Evolutionary conservation across 2,888 invertebrate genomes (phyloP).

Genomic region (Melipona beecheii): DNA sequence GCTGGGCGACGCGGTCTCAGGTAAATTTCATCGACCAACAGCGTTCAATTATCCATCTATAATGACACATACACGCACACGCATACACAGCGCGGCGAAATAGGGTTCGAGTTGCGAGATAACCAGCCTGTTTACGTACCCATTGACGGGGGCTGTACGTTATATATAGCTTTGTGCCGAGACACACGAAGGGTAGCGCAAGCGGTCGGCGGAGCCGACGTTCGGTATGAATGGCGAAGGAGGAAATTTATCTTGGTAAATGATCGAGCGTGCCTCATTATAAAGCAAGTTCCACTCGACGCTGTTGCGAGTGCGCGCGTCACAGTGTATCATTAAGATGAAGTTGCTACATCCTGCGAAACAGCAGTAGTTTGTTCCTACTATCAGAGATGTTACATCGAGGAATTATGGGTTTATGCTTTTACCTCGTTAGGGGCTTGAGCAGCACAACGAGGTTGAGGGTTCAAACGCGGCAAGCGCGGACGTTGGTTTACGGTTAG

Average conservation of each 20-base stretch:
- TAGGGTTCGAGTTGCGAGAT: conserved; percentile 9
- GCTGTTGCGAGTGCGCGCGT: neutral
- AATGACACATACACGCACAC: conserved; percentile 6
- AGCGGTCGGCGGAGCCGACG: neutral
- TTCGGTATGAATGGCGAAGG: conserved; percentile 1
- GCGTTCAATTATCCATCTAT: conserved; percentile 24
- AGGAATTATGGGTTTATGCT: neutral
- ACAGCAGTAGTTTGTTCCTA: neutral
- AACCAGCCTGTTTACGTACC: conserved; percentile 22
- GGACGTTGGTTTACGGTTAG: too few species aligned
- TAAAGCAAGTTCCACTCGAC: neutral
- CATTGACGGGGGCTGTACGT: conserved; percentile 2
- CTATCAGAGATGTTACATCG: neutral
- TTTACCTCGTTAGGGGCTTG: neutral
- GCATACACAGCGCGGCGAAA: neutral
- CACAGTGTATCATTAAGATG: neutral
- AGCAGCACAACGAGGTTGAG: too few species aligned
- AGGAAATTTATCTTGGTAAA: conserved; percentile 29
- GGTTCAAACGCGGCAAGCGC: neutral
- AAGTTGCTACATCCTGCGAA: too few species aligned
- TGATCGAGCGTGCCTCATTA: conserved; percentile 1
- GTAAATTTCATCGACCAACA: conserved; percentile 28
- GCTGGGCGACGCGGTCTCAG: neutral
- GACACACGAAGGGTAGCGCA: neutral
- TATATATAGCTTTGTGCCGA: neutral